A percentile compares a stretch with the other conserved stretches of the same genome.
Conservation (phyloP, 2,113 vertebrate genomes). For the Apeltes quadracus region DNA sequence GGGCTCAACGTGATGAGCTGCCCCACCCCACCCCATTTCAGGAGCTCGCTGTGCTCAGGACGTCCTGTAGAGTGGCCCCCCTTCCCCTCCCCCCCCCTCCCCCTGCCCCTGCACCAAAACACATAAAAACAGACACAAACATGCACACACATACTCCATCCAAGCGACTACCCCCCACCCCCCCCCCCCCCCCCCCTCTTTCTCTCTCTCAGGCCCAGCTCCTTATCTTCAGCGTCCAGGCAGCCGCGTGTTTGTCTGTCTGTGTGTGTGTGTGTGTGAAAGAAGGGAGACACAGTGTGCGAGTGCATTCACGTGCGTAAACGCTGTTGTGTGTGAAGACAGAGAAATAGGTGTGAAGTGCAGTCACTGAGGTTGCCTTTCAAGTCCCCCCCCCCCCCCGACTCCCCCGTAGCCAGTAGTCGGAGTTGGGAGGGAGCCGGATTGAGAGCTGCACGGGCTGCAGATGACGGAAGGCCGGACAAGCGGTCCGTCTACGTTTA, state of each 20-base stretch:
- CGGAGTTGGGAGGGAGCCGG: conserved; percentile 48
- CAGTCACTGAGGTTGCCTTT: conserved; percentile 71
- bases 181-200: conserved; percentile 1
- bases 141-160: conserved; percentile 49
- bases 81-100: conserved; percentile 33
- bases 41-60: conserved; percentile 69
- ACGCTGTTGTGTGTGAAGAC: conserved; percentile 52
- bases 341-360: conserved; percentile 74
- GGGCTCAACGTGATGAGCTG: conserved; percentile 23
- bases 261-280: conserved; percentile 28
- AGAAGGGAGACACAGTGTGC: conserved; percentile 43
- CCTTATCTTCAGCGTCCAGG: conserved; percentile 79
- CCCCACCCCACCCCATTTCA: conserved; percentile 45
- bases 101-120: conserved; percentile 19
- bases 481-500: background rate
- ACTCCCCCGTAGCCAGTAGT: conserved; percentile 33
- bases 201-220: conserved; percentile 60
- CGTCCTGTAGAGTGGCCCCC: conserved; percentile 59
- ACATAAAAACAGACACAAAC: conserved; percentile 41
- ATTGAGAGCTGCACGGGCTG: conserved; percentile 44
- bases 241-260: conserved; percentile 72
- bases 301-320: conserved; percentile 33
- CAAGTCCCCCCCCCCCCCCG: conserved; percentile 42
- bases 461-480: conserved; percentile 38
- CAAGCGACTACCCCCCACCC: no score